These are phyloP conservation scores for Acronicta aceris DNA, from an alignment of 2,888 invertebrate genomes.

Conservation along the genomic window DNA sequence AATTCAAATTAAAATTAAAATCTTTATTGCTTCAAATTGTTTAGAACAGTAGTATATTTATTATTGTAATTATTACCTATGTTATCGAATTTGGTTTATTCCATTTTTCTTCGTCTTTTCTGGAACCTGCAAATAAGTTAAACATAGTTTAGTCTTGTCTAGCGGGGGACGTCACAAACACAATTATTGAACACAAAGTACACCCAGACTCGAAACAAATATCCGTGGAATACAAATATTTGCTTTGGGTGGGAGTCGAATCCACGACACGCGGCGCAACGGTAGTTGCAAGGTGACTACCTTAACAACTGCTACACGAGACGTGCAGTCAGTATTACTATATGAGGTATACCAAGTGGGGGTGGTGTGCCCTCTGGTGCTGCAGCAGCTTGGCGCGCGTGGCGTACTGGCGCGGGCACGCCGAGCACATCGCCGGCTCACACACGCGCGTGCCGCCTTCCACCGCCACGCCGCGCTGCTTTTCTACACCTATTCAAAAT, in stretches of 20 bases:
- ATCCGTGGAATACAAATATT: too few relatives aligned
- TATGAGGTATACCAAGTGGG: conserved; percentile 60
- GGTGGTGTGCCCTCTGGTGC: conserved; percentile 91
- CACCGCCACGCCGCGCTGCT: conserved; percentile 54
- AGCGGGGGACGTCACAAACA: too few relatives aligned
- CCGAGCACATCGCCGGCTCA: conserved; percentile 74
- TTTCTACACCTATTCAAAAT: conserved; percentile 55
- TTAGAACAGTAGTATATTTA: not conserved
- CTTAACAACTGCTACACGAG: too few relatives aligned
- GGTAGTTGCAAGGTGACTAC: too few relatives aligned
- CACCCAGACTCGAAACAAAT: too few relatives aligned
- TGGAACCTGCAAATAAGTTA: conserved; percentile 31
- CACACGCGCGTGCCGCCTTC: conserved; percentile 64
- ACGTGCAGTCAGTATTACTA: too few relatives aligned
- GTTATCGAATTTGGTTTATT: not conserved
- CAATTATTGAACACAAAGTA: too few relatives aligned
- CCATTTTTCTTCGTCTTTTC: conserved; percentile 9
- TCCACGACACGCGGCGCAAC: too few relatives aligned
- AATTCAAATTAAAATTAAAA: too few relatives aligned
- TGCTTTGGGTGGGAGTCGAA: too few relatives aligned
- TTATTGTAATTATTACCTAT: conserved; percentile 5
- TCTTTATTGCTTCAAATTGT: too few relatives aligned
- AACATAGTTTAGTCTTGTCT: not conserved
- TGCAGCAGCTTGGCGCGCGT: conserved; percentile 93
- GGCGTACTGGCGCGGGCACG: conserved; percentile 96